Base-by-base conservation (phyloP, 2,888 invertebrate species). In the Abrostola triplasia region DNA sequence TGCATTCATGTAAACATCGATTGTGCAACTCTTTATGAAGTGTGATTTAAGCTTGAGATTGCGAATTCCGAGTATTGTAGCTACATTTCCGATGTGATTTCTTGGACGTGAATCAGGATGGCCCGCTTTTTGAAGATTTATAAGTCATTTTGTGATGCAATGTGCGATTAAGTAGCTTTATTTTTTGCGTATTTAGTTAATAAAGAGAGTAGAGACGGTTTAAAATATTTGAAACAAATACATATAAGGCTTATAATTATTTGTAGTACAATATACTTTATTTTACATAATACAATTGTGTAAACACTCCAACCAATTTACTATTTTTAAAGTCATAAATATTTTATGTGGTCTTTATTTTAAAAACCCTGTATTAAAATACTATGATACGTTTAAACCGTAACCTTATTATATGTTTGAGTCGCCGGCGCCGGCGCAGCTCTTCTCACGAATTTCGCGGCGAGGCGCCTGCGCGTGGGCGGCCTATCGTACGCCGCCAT, bases 381-480 rank as follows among this genome's bases (percentile, higher is more conserved):
- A 69, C 76, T 79, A 79, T 79, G 67, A 67, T 65, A 64, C 41
- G 59, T 77, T 64, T 71, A 75, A 67, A 77, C 67, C 67, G 62
- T 76, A 73, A 75, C 79, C 80, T 79, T 80, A 87, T 86, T 84
- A 83, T 84, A 83, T 86, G 82, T 82, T 82, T 77, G 81, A 84
- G 81, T 76, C 79, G 82, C 70, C 83, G 85, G 91, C 91, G 93
- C 90, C 90, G 83, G 86, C 80, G 85, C 80, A 87, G 85, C 85
- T 89, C 89, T 92, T 93, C 94, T 94, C 93, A 94, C 93, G 94
- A 94, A 93, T 92, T 92, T 92, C 88, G 92, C 93, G 90, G 88
- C 87, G 90, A 88, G 89, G 92, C 92, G 92, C 89, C 87, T 85
- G 80, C 81, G 90, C 90, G 94, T 94, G 91, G 94, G 94, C 90